Conservation (phyloP, 2,888 invertebrate species). For the Deladenus siricidicola region DNA sequence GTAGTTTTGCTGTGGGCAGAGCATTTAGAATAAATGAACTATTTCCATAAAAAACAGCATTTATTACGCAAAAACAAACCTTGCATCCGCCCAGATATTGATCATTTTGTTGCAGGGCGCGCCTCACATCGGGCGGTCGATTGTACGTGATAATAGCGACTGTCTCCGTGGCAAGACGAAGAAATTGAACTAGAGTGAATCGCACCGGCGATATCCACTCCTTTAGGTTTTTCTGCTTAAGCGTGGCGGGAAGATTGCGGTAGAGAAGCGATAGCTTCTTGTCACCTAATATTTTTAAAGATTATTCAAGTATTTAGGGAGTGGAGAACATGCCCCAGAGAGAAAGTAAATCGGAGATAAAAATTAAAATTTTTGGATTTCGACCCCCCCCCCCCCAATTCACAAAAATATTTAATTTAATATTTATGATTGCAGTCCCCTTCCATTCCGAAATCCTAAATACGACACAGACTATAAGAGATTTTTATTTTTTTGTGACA, state of each 20-base stretch:
- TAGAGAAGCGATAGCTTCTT: slow-evolving; percentile 40
- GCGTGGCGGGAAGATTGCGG: slow-evolving; percentile 38
- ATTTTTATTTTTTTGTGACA: no score
- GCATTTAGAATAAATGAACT: no score
- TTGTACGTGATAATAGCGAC: slow-evolving; percentile 42
- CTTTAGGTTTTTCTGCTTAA: slow-evolving; percentile 43
- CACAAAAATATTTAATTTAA: no score
- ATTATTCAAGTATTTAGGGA: neutral
- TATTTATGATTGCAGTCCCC: no score
- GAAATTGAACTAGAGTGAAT: slow-evolving; percentile 33
- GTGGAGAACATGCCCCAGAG: no score
- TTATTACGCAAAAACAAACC: slow-evolving; percentile 22
- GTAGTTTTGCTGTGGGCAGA: no score
- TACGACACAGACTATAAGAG: no score
- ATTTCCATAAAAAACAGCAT: no score
- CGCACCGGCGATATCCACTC: slow-evolving; percentile 50
- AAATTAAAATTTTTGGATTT: no score
- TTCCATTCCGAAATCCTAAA: no score
- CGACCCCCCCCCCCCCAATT: no score
- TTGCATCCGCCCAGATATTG: slow-evolving; percentile 47
- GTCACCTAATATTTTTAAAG: slow-evolving; percentile 31
- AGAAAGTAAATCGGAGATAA: no score
- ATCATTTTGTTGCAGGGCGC: slow-evolving; percentile 35
- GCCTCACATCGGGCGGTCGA: slow-evolving; percentile 38
- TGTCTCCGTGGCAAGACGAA: slow-evolving; percentile 22